Evolutionary conservation across 2,797 vertebrate genomes (phyloP).

Genomic region (Acipenser oxyrinchus): DNA sequence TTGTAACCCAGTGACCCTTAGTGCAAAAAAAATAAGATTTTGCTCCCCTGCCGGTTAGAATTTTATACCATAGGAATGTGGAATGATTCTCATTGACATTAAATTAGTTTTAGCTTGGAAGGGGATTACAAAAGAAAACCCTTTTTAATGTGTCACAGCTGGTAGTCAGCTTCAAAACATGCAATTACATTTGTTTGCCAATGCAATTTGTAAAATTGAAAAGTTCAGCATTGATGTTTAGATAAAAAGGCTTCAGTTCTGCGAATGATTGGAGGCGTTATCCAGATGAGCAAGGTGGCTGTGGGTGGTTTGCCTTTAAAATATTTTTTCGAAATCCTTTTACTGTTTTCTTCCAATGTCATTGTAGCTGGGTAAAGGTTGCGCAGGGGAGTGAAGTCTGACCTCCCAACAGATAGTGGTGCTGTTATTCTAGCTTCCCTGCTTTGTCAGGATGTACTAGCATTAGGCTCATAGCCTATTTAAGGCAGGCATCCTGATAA

Average conservation of each 20-base stretch:
- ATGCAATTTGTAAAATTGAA: background rate
- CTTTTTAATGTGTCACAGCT: background rate
- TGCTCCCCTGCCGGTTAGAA: background rate
- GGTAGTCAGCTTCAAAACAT: constrained; percentile 3
- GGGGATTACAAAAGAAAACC: background rate
- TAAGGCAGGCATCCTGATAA: too few relatives aligned
- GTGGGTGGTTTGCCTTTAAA: too few relatives aligned
- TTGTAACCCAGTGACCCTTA: background rate
- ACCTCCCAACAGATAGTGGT: too few relatives aligned
- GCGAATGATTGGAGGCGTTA: background rate
- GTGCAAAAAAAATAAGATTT: background rate
- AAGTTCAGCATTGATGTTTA: background rate
- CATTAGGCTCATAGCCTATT: too few relatives aligned
- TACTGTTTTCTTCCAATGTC: too few relatives aligned
- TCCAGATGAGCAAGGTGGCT: too few relatives aligned
- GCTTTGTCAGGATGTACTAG: too few relatives aligned
- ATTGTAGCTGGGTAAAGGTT: too few relatives aligned
- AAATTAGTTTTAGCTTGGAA: constrained; percentile 2
- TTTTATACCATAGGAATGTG: background rate
- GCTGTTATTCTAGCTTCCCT: too few relatives aligned
- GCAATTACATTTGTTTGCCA: background rate
- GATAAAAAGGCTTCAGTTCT: background rate
- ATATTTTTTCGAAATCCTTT: too few relatives aligned
- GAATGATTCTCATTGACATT: background rate
- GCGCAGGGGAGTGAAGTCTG: too few relatives aligned